These are phyloP conservation scores for Artemia sinica DNA, from an alignment of 2,888 invertebrate genomes.

Conservation along the genomic window DNA sequence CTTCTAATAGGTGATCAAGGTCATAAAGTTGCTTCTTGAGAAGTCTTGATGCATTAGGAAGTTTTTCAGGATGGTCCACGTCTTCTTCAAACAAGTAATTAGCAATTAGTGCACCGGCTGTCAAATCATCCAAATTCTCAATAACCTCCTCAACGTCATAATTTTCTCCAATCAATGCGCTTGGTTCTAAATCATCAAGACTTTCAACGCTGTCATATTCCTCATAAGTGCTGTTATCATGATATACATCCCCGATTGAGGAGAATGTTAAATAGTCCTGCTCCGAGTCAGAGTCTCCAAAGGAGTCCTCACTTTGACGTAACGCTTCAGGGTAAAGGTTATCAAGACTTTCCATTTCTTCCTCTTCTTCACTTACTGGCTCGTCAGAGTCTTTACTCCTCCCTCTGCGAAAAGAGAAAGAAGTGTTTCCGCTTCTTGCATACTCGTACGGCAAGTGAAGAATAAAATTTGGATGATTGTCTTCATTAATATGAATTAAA, in stretches of 20 bases:
- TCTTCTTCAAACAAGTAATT: background rate
- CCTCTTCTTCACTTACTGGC: background rate
- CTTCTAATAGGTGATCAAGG: background rate
- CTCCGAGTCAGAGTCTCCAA: background rate
- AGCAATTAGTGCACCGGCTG: conserved; percentile 5
- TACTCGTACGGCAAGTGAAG: background rate
- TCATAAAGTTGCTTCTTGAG: background rate
- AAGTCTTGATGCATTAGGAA: background rate
- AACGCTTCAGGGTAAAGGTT: background rate
- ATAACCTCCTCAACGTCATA: conserved; percentile 6
- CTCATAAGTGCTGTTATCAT: background rate
- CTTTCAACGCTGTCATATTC: background rate
- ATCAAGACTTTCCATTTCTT: background rate
- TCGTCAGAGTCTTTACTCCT: background rate
- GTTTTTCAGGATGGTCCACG: background rate
- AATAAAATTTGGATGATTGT: too few species aligned
- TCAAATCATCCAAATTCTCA: background rate
- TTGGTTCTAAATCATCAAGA: conserved; percentile 3
- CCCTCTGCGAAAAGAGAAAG: background rate
- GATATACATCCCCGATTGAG: conserved; percentile 5
- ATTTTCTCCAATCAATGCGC: conserved; percentile 1
- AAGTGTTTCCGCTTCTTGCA: background rate
- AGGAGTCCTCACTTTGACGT: background rate
- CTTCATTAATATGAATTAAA: too few species aligned
- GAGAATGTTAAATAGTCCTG: conserved; percentile 4